phyloP scores from a whole-genome alignment of 64 coral and sea anemone species.

The Porites lutea region DNA sequence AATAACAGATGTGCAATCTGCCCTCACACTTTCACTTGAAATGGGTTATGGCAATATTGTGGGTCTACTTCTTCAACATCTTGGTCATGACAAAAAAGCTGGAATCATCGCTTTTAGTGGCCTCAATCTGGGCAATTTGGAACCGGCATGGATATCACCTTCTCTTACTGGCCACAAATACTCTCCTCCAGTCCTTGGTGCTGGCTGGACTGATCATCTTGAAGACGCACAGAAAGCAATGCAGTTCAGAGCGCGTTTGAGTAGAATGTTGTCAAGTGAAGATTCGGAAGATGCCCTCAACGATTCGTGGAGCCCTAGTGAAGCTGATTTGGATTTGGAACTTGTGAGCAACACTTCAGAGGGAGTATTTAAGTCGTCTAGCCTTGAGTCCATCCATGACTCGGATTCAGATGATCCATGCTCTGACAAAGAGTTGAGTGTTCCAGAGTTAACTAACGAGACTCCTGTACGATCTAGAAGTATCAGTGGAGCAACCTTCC shows the following conservation, averaged over 20 bases:
- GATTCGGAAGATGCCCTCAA: background rate
- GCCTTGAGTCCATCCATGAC: background rate
- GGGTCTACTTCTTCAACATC: constrained; percentile 87
- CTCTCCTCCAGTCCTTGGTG: background rate
- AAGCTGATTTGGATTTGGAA: background rate
- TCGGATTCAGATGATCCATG: constrained; percentile 1
- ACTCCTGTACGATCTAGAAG: constrained; percentile 59
- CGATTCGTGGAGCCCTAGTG: background rate
- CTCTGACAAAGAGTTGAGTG: background rate
- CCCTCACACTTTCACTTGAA: constrained; percentile 88
- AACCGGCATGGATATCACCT: constrained; percentile 82
- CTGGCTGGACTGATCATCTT: constrained; percentile 67
- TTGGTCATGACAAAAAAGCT: constrained; percentile 92
- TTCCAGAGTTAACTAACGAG: constrained; percentile 48
- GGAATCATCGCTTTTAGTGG: constrained; percentile 88
- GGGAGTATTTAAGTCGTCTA: background rate
- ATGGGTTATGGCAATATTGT: constrained; percentile 81
- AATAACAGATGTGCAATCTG: constrained; percentile 88
- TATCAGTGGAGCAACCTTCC: constrained; percentile 81
- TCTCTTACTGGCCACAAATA: constrained; percentile 69
- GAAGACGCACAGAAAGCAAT: constrained; percentile 57
- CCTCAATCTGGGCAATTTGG: constrained; percentile 84
- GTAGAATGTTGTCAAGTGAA: background rate
- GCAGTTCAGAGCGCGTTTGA: constrained; percentile 6
- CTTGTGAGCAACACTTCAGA: background rate